Evolutionary conservation across 1,140 invertebrate genomes (phyloP), one percentile per base, ranked within the genome.

Genomic region (Heterodera carotae): DNA sequence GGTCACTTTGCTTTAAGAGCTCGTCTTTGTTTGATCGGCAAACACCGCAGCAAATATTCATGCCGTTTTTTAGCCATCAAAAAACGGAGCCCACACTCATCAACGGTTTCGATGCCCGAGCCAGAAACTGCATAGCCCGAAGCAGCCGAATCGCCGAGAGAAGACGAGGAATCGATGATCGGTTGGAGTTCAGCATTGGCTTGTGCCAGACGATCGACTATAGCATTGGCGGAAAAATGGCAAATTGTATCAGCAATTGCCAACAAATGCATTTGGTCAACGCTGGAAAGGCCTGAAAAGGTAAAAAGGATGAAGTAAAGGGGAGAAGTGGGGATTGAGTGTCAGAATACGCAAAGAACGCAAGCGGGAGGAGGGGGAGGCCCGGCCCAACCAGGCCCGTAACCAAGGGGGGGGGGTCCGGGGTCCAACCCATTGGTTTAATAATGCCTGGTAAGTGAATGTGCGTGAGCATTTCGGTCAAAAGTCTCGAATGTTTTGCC

Each of bases 221-320:
- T 84, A n/a, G 77, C 83, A 69, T 84, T 85, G 64, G 84, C 76
- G 48, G 86, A 88, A 71, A 88, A 88, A 64, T 86, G 86, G 72
- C 83, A 95, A 0, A 99, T 95, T 0, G 97, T 98, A 84, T 99
- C 97, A 31, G 96, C 96, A 29, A 99, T 88, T 6, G 97, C 97
- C 10, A 99, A 89, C 34, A 99, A 89, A 89, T 99, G 97, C 96
- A 99, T 98, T 88, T 99, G 97, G 89, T 99, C 97, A 31, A 99
- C 91, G 86, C 94, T 96, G 2, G 95, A 97, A 5, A 99, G 89
- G 22, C 78, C 77, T 78, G 59, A 75, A 69, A 74, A 22, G 29
- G 5, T 7, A 3, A 59, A 31, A 18, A 22, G 25, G 2, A 18
- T 62, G 36, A 62, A 27, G 33, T 2, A 64, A 74, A n/a, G n/a